Evolutionary conservation across 2,113 vertebrate species (phyloP).

Genomic region (Ciconia maguari): DNA sequence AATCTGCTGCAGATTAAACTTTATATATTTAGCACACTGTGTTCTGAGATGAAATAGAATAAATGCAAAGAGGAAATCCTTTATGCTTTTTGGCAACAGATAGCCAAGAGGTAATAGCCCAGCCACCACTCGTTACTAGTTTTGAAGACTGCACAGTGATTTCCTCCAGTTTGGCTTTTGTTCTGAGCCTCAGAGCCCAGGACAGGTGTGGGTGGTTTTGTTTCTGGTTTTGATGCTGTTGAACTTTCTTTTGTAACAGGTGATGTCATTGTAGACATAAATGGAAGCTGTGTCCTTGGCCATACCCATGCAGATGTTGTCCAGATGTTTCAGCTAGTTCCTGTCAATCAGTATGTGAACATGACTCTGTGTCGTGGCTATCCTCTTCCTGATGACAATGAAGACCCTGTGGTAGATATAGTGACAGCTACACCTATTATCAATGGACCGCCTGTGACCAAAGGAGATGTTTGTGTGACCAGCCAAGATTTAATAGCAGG

Average conservation of each 20-base stretch:
- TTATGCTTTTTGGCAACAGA: neutral
- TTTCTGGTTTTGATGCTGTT: neutral
- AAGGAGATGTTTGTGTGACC: slow-evolving; percentile 71
- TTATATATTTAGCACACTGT: slow-evolving; percentile 33
- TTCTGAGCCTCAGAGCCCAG: neutral
- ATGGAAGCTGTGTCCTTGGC: slow-evolving; percentile 90
- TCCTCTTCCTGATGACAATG: slow-evolving; percentile 90
- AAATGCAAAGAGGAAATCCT: slow-evolving; percentile 6
- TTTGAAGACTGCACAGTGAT: neutral
- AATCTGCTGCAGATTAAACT: slow-evolving; percentile 57
- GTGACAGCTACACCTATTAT: slow-evolving; percentile 81
- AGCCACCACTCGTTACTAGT: neutral
- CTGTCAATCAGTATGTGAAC: slow-evolving; percentile 92
- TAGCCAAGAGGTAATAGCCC: neutral
- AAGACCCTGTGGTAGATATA: slow-evolving; percentile 77
- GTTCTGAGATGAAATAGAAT: neutral
- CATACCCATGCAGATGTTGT: slow-evolving; percentile 98
- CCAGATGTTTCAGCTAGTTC: slow-evolving; percentile 96
- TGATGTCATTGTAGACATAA: slow-evolving; percentile 97
- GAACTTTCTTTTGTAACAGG: slow-evolving; percentile 75
- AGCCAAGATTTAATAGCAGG: slow-evolving; percentile 79
- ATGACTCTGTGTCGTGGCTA: slow-evolving; percentile 97
- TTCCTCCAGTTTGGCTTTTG: neutral
- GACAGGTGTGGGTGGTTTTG: rapidly evolving
- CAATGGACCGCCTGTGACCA: slow-evolving; percentile 75